Evolutionary conservation across 2,888 invertebrate species (phyloP).

Genomic region (Himalopsyche kuldschensis): DNA sequence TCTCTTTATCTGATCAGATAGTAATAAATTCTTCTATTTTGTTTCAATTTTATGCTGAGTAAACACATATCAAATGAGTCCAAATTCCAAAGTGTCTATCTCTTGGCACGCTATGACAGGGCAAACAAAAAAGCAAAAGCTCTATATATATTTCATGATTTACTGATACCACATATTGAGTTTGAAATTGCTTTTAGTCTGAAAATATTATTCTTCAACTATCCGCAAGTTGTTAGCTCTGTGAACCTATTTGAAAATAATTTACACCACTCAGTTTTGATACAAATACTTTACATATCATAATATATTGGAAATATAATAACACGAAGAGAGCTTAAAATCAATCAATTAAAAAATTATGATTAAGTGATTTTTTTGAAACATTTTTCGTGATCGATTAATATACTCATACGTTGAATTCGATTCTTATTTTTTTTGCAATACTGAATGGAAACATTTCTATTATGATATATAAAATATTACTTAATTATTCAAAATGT

Average conservation of each 20-base stretch:
- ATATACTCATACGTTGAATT: too few species aligned
- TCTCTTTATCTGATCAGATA: too few species aligned
- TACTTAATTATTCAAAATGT: too few species aligned
- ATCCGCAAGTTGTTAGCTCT: not conserved
- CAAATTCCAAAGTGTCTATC: not conserved
- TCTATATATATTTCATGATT: not conserved
- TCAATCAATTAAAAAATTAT: too few species aligned
- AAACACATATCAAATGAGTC: not conserved
- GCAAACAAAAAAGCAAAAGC: not conserved
- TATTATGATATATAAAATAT: too few species aligned
- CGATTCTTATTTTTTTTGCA: too few species aligned
- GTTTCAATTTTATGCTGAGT: not conserved
- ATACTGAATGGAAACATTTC: too few species aligned
- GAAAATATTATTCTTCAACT: constrained; percentile 16
- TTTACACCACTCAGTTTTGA: not conserved
- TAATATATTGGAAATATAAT: too few species aligned
- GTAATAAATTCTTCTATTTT: not conserved
- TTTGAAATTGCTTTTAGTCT: constrained; percentile 18
- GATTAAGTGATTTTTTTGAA: too few species aligned
- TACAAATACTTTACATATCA: not conserved
- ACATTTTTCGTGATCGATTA: too few species aligned
- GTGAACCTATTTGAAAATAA: not conserved
- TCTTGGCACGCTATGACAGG: not conserved
- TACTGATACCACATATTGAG: constrained; percentile 1
- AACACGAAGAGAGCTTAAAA: too few species aligned